Base-by-base conservation (phyloP, 2,888 invertebrate species). In the Agrotis puta region DNA sequence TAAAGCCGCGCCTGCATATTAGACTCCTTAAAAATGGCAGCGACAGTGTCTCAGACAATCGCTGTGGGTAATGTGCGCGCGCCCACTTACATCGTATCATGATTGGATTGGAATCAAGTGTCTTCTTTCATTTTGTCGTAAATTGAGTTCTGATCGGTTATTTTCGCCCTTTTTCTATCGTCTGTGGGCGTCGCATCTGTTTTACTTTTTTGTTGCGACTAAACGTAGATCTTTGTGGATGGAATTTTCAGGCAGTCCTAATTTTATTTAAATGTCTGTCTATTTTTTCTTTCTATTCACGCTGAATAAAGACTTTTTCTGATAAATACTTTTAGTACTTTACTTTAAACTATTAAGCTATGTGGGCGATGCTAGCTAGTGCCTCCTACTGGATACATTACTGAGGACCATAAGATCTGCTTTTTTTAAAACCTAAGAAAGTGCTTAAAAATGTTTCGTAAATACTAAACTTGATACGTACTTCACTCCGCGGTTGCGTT, bases 81-180 rank as follows among this genome's bases (percentile, higher is more conserved):
- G 57, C 67, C 51, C 68, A 63, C 77, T 81, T 81, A 83, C 73
- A 72, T 20, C 56, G 73, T 83, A 74, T 75, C 78, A 72, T 83
- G 78, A 85, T 86, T 77, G 79, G 77, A 85, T 86, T 82, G 81
- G 75, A 82, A 83, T 85, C 85, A 83, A 85, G 83, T 86, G 79
- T 77, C 80, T 77, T 77, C 76, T 79, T 83, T 70, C 75, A 84
- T 83, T 85, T 86, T 68, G 70, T 63, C 77, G 83, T 83, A 80
- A 85, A 85, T 86, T 74, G 83, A 76, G 70, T 83, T 83, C 57
- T 69, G 72, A 71, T 70, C 79, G 67, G 78, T 64, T 82, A 64
- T 63, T 74, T 58, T 61, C 56, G 57, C 74, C 75, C 75, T 71
- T 66, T 74, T 70, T 62, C 64, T 64, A 33, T n/a, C 24, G 54